phyloP scores from a whole-genome alignment of 2,113 vertebrate genomes.

The Sander lucioperca region DNA sequence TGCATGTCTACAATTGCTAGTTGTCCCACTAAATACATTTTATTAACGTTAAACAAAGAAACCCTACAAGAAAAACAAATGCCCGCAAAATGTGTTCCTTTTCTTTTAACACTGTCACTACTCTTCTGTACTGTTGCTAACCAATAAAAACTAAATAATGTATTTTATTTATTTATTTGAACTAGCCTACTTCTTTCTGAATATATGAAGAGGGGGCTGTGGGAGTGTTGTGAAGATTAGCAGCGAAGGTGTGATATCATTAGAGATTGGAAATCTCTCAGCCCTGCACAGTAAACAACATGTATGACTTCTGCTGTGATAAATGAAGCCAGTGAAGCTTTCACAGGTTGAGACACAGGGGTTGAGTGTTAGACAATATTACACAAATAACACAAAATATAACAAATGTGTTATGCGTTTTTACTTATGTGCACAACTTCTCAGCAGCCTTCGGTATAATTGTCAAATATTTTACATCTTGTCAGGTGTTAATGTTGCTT shows the following conservation, averaged over 20 bases:
- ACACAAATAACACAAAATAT: neutral
- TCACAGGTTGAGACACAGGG: neutral
- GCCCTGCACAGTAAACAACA: neutral
- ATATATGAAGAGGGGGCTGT: neutral
- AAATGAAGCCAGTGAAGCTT: neutral
- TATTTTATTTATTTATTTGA: too few species aligned
- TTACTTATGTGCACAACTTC: neutral
- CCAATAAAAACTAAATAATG: too few species aligned
- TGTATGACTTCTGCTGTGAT: neutral
- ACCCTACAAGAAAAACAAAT: neutral
- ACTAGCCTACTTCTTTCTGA: neutral
- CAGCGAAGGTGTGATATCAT: neutral
- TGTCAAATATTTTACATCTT: too few species aligned
- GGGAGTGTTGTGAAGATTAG: conserved; percentile 4
- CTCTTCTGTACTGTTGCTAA: neutral
- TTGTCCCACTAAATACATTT: too few species aligned
- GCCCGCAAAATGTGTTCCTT: neutral
- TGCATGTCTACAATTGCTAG: neutral
- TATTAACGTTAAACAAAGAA: neutral
- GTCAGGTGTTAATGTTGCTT: neutral
- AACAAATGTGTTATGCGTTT: neutral
- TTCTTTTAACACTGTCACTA: neutral
- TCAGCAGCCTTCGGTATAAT: neutral
- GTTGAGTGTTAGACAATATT: neutral
- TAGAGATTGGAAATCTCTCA: neutral